phyloP scores from a whole-genome alignment of 2,888 invertebrate species.

The Metellina segmentata region DNA sequence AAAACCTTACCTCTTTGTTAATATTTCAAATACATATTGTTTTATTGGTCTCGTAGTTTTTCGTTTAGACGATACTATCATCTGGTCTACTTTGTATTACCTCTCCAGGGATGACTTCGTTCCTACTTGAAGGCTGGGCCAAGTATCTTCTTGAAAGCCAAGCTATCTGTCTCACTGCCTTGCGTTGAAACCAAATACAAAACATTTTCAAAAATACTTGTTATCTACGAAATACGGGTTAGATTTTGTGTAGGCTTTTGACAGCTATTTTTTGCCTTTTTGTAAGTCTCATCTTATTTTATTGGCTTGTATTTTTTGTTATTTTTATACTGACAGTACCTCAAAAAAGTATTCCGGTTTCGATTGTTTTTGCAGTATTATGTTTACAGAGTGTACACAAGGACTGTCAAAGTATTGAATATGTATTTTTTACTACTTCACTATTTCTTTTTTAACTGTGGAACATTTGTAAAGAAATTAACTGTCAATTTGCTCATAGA shows the following conservation, averaged over 20 bases:
- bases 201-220: conserved; percentile 1
- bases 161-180: neutral
- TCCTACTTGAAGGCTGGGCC: neutral
- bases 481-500: conserved; percentile 62
- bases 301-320: neutral
- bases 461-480: conserved; percentile 6
- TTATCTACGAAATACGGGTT: conserved; percentile 32
- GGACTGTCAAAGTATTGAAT: conserved; percentile 61
- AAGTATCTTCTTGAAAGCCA: neutral
- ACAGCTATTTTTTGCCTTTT: conserved; percentile 34
- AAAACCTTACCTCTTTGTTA: too few species aligned
- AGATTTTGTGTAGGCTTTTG: neutral
- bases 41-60: too few species aligned
- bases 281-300: neutral
- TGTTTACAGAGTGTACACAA: conserved; percentile 16
- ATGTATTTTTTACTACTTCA: conserved; percentile 38
- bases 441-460: conserved; percentile 37
- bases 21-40: too few species aligned
- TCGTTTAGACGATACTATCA: too few species aligned
- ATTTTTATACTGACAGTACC: neutral
- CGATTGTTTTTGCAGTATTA: conserved; percentile 43
- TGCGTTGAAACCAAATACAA: neutral
- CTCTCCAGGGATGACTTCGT: too few species aligned
- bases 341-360: conserved; percentile 5
- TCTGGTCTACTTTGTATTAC: too few species aligned